These are phyloP conservation scores for Bemisia tabaci DNA, from an alignment of 1,140 invertebrate genomes.

Conservation along the genomic window DNA sequence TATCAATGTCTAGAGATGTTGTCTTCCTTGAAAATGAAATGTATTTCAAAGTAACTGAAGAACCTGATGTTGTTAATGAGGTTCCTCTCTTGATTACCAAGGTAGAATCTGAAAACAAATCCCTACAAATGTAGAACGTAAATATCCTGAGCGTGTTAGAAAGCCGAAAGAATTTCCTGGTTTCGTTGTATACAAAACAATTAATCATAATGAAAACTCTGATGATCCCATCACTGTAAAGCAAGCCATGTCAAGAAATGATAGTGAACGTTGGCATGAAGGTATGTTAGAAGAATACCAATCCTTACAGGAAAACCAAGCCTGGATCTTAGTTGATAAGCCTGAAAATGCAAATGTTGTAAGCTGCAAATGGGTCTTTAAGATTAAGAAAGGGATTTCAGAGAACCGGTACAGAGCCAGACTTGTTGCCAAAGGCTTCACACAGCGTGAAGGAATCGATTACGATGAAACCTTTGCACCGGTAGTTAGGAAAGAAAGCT, in stretches of 20 bases:
- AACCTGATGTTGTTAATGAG: not conserved
- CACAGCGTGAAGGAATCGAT: constrained; percentile 23
- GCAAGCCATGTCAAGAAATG: constrained; percentile 12
- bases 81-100: too few relatives aligned
- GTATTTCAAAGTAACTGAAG: not conserved
- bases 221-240: constrained; percentile 5
- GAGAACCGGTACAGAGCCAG: constrained; percentile 23
- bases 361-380: constrained; percentile 28
- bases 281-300: constrained; percentile 28
- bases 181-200: too few relatives aligned
- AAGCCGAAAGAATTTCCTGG: not conserved
- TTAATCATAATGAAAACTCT: not conserved
- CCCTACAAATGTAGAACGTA: not conserved
- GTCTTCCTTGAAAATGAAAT: constrained; percentile 2
- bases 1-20: constrained; percentile 20
- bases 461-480: constrained; percentile 29
- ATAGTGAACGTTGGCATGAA: constrained; percentile 23
- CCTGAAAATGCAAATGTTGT: constrained; percentile 22
- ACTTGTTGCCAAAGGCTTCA: constrained; percentile 25
- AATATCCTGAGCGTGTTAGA: not conserved
- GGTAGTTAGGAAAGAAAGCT: too few relatives aligned
- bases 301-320: constrained; percentile 25
- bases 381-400: constrained; percentile 24
- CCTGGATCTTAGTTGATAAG: constrained; percentile 24
- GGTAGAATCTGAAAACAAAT: not conserved